Evolutionary conservation across 2,888 invertebrate species (phyloP).

Genomic region (Polydrusus pterygomalis): DNA sequence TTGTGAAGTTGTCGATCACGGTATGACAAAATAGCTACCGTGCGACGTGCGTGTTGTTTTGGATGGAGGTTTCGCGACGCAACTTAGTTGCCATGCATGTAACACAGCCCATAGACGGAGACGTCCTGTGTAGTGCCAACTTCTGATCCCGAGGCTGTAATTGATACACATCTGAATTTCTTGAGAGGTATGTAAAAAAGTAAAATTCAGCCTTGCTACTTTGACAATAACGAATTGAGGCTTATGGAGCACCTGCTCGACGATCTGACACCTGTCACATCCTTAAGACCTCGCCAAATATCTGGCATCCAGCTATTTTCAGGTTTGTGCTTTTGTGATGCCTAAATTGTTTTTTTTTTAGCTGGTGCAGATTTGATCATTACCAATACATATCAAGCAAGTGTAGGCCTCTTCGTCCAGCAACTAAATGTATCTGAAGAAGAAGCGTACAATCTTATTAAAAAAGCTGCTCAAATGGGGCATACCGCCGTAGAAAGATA

Average conservation of each 20-base stretch:
- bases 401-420: constrained; percentile 83
- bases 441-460: constrained; percentile 83
- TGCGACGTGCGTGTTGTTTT: too few relatives aligned
- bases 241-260: too few relatives aligned
- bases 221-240: too few relatives aligned
- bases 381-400: constrained; percentile 94
- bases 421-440: constrained; percentile 81
- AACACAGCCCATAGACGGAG: constrained; percentile 84
- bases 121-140: constrained; percentile 92
- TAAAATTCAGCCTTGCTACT: too few relatives aligned
- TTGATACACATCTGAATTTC: constrained; percentile 88
- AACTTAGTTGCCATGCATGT: constrained; percentile 86
- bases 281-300: too few relatives aligned
- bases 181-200: constrained; percentile 76
- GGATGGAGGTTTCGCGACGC: constrained; percentile 88
- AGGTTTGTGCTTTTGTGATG: too few relatives aligned
- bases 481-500: constrained; percentile 81
- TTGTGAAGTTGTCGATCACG: too few relatives aligned
- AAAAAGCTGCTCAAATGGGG: constrained; percentile 83
- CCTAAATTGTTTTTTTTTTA: constrained; percentile 65
- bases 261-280: too few relatives aligned
- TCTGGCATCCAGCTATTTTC: too few relatives aligned
- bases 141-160: constrained; percentile 86
- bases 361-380: constrained; percentile 92
- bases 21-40: too few relatives aligned